phyloP scores from a whole-genome alignment of 2,113 vertebrate species.

The Pogona vitticeps region DNA sequence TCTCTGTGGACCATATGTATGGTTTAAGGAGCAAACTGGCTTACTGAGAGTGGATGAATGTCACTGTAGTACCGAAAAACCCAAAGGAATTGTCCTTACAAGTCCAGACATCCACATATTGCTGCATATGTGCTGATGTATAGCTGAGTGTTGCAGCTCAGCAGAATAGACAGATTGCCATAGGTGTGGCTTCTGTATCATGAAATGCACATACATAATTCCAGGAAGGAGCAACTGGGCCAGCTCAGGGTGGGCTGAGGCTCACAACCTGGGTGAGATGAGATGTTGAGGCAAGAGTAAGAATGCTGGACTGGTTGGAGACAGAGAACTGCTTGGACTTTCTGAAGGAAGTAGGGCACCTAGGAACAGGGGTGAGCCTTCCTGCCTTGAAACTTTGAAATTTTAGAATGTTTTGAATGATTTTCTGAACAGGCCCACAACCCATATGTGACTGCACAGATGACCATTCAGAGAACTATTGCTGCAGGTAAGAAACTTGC shows the following conservation, averaged over 20 bases:
- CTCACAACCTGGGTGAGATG: no score
- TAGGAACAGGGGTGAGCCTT: no score
- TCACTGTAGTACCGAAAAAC: not conserved
- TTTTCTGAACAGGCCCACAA: no score
- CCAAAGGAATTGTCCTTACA: not conserved
- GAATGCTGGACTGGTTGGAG: no score
- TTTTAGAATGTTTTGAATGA: no score
- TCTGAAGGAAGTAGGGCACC: no score
- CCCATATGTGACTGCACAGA: no score
- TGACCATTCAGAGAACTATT: not conserved
- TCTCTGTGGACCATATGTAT: not conserved
- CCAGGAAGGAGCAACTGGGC: not conserved
- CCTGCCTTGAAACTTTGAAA: no score
- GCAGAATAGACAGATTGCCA: not conserved
- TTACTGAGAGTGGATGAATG: not conserved
- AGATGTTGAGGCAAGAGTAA: no score
- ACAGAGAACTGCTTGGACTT: no score
- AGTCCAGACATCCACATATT: not conserved
- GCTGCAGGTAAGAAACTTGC: no score
- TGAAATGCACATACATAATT: not conserved
- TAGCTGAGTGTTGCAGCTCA: not conserved
- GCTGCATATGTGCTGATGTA: not conserved
- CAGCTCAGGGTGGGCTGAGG: no score
- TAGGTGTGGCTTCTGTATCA: not conserved
- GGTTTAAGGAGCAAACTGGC: not conserved